Percentiles rank a stretch among this genome's conserved stretches.
These are phyloP conservation scores for Tetramorium bicarinatum DNA, from an alignment of 2,888 invertebrate genomes.

Conservation along the genomic window DNA sequence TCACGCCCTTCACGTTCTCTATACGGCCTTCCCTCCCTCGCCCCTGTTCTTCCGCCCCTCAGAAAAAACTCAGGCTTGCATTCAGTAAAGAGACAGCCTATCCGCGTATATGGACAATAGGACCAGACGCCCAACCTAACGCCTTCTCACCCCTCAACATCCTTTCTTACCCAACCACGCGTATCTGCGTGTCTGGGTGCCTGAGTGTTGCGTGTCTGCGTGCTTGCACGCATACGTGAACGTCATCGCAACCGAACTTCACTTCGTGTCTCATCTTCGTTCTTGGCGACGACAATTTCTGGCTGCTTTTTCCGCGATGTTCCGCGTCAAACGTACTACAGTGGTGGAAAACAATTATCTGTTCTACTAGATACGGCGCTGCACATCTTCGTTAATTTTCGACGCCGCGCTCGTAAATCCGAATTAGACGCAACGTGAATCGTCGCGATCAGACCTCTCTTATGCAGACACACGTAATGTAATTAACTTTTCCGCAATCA, in stretches of 20 bases:
- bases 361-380: slow-evolving; percentile 28
- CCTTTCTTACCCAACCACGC: slow-evolving; percentile 73
- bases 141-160: slow-evolving; percentile 60
- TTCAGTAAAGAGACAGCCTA: slow-evolving; percentile 80
- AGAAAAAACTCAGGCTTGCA: slow-evolving; percentile 75
- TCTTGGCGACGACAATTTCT: slow-evolving; percentile 48
- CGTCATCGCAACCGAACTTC: slow-evolving; percentile 58
- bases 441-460: slow-evolving; percentile 17
- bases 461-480: neutral
- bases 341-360: slow-evolving; percentile 70
- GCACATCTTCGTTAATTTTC: slow-evolving; percentile 41
- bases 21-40: neutral
- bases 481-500: slow-evolving; percentile 13
- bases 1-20: slow-evolving; percentile 30
- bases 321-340: slow-evolving; percentile 60
- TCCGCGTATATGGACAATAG: slow-evolving; percentile 78
- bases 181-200: slow-evolving; percentile 60
- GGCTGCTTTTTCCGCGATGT: slow-evolving; percentile 48
- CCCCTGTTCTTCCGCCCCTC: slow-evolving; percentile 55
- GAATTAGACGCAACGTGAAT: slow-evolving; percentile 33
- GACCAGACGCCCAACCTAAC: slow-evolving; percentile 81
- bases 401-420: slow-evolving; percentile 41
- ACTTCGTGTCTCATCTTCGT: slow-evolving; percentile 40
- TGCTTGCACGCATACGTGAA: slow-evolving; percentile 20
- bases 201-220: slow-evolving; percentile 19